Base-by-base conservation (phyloP, 2,888 invertebrate species). In the Eulithis testata region DNA sequence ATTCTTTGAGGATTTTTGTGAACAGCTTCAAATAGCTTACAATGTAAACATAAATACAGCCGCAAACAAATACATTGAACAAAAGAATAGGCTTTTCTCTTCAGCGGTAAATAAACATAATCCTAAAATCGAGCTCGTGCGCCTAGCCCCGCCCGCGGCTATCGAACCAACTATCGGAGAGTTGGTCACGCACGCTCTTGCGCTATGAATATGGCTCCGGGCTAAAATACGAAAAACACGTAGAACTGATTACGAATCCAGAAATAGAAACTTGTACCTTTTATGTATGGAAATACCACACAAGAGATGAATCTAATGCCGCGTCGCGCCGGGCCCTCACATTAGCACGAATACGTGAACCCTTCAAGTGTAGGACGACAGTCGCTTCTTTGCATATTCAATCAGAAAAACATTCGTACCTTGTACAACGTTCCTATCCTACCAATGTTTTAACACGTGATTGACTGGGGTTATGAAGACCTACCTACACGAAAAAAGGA, bases 121-220 rank as follows among this genome's bases (percentile, higher is more conserved):
- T 67, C 66, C 60, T 67, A 56, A 63, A 69, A 70, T 70, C 68
- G 49, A 53, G 63, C 63, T 68, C 55, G 68, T 58, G 68, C 68
- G 65, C 55, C 53, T n/a, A 27, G 65, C 54, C 58, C 50, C 63
- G 73, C 75, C 71, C 56, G 60, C 68, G 73, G 76, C 72, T 76
- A 75, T 76, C 74, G 62, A 68, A 62, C 57, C 62, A 60, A 52
- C 73, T 73, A 75, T 76, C 76, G 63, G 52, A 63, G 68, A 72
- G 70, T 70, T 65, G 72, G 76, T 73, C 76, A 73, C 72, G 74
- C 74, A 74, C 71, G 71, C 64, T 68, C 68, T 70, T 69, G 65
- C 70, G 64, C 71, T 70, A 71, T 71, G 70, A 60, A 62, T 70
- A 54, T 66, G 60, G 65, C 70, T 54, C 21, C 63, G 14, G 64